Percentiles rank a stretch among this genome's conserved stretches.
Evolutionary conservation across 2,797 vertebrate species (phyloP).

Genomic region (Aplochiton taeniatus): DNA sequence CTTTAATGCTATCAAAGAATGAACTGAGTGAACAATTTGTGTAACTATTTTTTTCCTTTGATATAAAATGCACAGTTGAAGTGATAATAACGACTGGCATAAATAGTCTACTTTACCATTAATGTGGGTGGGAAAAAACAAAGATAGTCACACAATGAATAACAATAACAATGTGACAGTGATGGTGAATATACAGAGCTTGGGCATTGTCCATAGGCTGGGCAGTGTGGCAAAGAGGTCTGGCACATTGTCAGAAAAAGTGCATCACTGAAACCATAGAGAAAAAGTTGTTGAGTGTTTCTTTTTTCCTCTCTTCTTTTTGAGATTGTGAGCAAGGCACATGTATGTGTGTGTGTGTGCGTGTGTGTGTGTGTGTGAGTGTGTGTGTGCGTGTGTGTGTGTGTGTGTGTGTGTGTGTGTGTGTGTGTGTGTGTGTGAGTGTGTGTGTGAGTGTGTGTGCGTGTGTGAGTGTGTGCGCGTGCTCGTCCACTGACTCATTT

Average conservation of each 20-base stretch:
- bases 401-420: constrained; percentile 2
- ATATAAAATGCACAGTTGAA: constrained; percentile 75
- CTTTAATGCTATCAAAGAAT: constrained; percentile 70
- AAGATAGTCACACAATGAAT: background rate
- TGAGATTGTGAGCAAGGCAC: constrained; percentile 42
- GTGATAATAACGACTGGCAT: constrained; percentile 49
- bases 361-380: constrained; percentile 1
- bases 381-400: background rate
- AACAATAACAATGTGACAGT: background rate
- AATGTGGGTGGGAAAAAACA: constrained; percentile 25
- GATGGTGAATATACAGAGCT: background rate
- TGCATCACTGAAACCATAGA: background rate
- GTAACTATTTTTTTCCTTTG: constrained; percentile 38
- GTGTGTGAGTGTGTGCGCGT: background rate
- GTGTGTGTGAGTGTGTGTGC: constrained; percentile 1
- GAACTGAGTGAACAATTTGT: constrained; percentile 47
- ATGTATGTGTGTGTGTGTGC: constrained; percentile 18
- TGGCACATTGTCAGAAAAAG: background rate
- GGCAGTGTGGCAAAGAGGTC: background rate
- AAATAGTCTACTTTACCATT: constrained; percentile 58
- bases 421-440: constrained; percentile 5
- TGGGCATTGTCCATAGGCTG: background rate
- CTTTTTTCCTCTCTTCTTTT: background rate
- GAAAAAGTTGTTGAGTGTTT: background rate
- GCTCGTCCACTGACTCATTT: background rate